Conservation (phyloP, 2,888 invertebrate species). For the Metallyticus violacea region DNA sequence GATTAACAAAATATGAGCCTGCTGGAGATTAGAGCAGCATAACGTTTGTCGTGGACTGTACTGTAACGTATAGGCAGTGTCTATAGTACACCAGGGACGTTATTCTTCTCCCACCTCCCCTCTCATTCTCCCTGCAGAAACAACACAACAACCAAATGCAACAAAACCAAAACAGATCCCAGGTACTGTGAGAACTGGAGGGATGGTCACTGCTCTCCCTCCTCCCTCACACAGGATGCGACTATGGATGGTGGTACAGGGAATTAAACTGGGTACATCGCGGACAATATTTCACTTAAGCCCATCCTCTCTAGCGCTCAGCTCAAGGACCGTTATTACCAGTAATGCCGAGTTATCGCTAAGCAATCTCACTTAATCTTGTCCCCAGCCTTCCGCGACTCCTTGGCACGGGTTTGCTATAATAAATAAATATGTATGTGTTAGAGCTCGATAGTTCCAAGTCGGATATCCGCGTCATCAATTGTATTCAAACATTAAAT, state of each 20-base stretch:
- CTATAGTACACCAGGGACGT: constrained; percentile 15
- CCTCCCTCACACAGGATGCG: not conserved
- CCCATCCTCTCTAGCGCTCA: not conserved
- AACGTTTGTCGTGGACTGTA: not conserved
- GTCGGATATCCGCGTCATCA: not conserved
- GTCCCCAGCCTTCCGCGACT: not conserved
- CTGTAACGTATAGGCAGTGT: not conserved
- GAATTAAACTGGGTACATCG: constrained; percentile 15
- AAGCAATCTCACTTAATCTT: not conserved
- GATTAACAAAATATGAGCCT: not conserved
- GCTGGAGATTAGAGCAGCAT: not conserved
- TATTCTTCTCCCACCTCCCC: not conserved
- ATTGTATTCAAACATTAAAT: not conserved
- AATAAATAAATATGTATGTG: not conserved
- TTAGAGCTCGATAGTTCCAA: not conserved
- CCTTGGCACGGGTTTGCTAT: not conserved
- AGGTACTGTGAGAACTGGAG: constrained; percentile 9
- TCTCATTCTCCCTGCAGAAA: not conserved
- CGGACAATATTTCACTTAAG: constrained; percentile 19
- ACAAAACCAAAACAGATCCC: constrained; percentile 21
- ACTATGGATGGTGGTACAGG: constrained; percentile 12
- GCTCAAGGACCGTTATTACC: not conserved
- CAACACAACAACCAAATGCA: not conserved
- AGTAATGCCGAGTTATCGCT: constrained; percentile 6
- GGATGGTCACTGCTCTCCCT: not conserved